phyloP scores from a whole-genome alignment of 1,140 invertebrate genomes.

The Holotrichia oblita region DNA sequence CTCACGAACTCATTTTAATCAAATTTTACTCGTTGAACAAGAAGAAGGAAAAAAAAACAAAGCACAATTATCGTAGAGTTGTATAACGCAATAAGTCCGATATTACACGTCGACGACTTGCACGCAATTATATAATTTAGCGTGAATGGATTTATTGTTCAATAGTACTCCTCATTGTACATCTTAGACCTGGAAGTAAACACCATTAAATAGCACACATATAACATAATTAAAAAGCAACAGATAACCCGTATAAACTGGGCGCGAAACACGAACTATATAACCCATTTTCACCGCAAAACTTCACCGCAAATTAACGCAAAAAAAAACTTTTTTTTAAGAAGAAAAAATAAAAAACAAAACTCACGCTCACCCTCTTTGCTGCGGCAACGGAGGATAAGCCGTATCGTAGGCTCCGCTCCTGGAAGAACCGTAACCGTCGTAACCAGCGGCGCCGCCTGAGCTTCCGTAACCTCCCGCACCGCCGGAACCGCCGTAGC shows the following conservation, averaged over 20 bases:
- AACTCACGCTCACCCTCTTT: constrained; percentile 56
- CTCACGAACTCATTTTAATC: too few species aligned
- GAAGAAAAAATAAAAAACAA: neutral
- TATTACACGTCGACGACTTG: neutral
- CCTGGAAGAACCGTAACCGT: constrained; percentile 44
- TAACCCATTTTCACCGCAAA: too few species aligned
- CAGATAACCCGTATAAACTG: too few species aligned
- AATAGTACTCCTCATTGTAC: constrained; percentile 29
- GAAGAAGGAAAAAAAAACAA: too few species aligned
- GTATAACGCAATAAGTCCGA: too few species aligned
- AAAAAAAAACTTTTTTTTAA: too few species aligned
- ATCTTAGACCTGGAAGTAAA: constrained; percentile 28
- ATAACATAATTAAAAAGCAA: neutral
- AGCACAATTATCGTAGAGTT: too few species aligned
- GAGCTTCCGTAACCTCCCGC: constrained; percentile 44
- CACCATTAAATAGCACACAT: constrained; percentile 24
- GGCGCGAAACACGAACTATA: too few species aligned
- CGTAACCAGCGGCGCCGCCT: constrained; percentile 34
- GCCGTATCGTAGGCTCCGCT: constrained; percentile 51
- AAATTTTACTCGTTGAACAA: too few species aligned
- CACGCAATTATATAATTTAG: neutral
- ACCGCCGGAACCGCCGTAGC: neutral
- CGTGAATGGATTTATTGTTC: neutral
- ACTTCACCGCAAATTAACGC: too few species aligned
- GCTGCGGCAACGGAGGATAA: constrained; percentile 58